Evolutionary conservation across 2,888 invertebrate genomes (phyloP).

Genomic region (Tenthredo amoena): DNA sequence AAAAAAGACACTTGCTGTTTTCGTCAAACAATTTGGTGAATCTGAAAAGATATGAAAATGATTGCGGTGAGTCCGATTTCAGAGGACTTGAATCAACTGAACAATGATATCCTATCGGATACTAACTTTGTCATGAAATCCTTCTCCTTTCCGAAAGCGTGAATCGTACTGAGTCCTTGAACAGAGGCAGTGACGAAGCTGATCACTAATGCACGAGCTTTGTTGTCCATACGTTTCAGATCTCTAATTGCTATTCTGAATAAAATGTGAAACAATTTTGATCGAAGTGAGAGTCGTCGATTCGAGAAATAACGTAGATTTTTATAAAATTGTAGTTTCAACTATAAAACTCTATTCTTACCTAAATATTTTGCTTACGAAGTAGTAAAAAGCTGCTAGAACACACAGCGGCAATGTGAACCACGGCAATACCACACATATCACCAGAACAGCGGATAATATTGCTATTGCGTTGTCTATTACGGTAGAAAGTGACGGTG

Average conservation of each 20-base stretch:
- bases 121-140: constrained; percentile 78
- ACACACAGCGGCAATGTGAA: constrained; percentile 78
- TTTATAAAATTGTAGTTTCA: neutral
- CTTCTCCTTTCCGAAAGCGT: constrained; percentile 81
- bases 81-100: neutral
- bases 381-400: constrained; percentile 76
- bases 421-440: constrained; percentile 79
- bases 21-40: constrained; percentile 79
- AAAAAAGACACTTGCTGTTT: constrained; percentile 78
- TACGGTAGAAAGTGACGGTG: constrained; percentile 80
- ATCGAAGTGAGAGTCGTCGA: neutral
- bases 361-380: constrained; percentile 77
- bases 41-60: constrained; percentile 68
- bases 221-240: constrained; percentile 81
- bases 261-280: neutral
- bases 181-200: constrained; percentile 81
- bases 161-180: constrained; percentile 81
- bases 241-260: constrained; percentile 78
- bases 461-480: constrained; percentile 80
- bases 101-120: neutral
- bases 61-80: neutral
- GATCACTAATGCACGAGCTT: constrained; percentile 81
- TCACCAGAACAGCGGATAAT: constrained; percentile 78
- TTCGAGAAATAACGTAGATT: neutral
- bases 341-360: constrained; percentile 53